Evolutionary conservation across 2,888 invertebrate genomes (phyloP).

Genomic region (Ditula angustiorana): DNA sequence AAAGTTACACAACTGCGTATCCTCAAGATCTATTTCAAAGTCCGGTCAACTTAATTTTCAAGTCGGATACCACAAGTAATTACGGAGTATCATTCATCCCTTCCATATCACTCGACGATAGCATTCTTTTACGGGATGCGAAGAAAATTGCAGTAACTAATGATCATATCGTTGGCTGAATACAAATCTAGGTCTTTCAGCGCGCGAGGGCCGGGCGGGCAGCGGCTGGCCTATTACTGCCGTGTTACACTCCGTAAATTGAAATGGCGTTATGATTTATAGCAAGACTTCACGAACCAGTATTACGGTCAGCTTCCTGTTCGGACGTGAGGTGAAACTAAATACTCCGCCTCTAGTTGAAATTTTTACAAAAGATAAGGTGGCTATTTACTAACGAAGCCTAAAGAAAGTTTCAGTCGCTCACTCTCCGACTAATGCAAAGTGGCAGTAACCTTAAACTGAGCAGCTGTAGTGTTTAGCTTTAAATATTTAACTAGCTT

Average conservation of each 20-base stretch:
- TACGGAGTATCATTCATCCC: constrained; percentile 75
- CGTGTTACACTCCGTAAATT: constrained; percentile 78
- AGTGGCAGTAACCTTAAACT: constrained; percentile 24
- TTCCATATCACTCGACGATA: constrained; percentile 64
- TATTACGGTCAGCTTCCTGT: constrained; percentile 73
- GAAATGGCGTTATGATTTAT: constrained; percentile 83
- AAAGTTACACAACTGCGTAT: constrained; percentile 45
- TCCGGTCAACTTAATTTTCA: constrained; percentile 62
- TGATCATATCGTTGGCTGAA: constrained; percentile 81
- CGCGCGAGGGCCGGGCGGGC: constrained; percentile 58
- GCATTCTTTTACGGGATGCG: constrained; percentile 73
- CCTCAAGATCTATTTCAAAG: constrained; percentile 60
- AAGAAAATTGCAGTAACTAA: constrained; percentile 83
- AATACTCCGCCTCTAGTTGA: constrained; percentile 46
- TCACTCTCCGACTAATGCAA: constrained; percentile 18
- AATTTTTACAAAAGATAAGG: constrained; percentile 39
- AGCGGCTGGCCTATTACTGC: constrained; percentile 71
- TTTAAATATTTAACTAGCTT: constrained; percentile 30
- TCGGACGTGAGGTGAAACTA: constrained; percentile 73
- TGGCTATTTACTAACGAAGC: constrained; percentile 29
- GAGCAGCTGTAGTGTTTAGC: constrained; percentile 19
- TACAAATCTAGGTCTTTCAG: constrained; percentile 82
- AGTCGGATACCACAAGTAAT: constrained; percentile 70
- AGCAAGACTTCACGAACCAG: constrained; percentile 72
- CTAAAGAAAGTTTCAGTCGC: constrained; percentile 13